phyloP scores from a whole-genome alignment of 1,140 invertebrate genomes.

The Goniozus legneri region DNA sequence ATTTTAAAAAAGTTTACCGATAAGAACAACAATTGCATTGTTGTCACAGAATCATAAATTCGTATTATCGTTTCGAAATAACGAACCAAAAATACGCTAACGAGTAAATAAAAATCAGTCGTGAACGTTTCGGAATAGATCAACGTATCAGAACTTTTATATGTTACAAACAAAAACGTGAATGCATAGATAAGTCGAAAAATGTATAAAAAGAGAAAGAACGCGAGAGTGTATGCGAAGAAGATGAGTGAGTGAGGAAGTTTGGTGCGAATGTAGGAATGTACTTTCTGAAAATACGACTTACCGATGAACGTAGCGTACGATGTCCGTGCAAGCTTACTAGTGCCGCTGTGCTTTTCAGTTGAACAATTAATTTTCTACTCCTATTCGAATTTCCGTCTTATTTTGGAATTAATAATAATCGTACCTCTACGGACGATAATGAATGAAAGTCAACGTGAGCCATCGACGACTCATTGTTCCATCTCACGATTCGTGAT shows the following conservation, averaged over 20 bases:
- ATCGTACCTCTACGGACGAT: slow-evolving; percentile 37
- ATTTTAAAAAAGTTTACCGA: too few species aligned
- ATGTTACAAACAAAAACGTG: slow-evolving; percentile 19
- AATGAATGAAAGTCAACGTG: slow-evolving; percentile 45
- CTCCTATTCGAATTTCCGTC: slow-evolving; percentile 25
- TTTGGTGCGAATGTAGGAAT: neutral
- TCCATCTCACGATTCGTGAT: slow-evolving; percentile 13
- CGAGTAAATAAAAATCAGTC: too few species aligned
- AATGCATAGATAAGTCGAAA: slow-evolving; percentile 28
- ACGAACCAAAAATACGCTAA: too few species aligned
- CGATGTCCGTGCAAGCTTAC: slow-evolving; percentile 54
- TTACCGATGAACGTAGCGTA: slow-evolving; percentile 37
- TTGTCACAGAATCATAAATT: too few species aligned
- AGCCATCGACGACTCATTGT: slow-evolving; percentile 21
- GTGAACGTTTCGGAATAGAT: too few species aligned
- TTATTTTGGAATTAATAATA: too few species aligned
- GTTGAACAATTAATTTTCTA: slow-evolving; percentile 12
- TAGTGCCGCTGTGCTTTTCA: slow-evolving; percentile 47
- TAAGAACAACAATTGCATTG: too few species aligned
- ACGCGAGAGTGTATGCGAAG: too few species aligned
- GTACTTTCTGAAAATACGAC: too few species aligned
- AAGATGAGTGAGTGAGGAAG: neutral
- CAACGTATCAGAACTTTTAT: too few species aligned
- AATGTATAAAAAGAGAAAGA: slow-evolving; percentile 13
- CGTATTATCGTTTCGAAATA: too few species aligned